Evolutionary conservation across 2,797 vertebrate species (phyloP).

Genomic region (Yasuhikotakia modesta): DNA sequence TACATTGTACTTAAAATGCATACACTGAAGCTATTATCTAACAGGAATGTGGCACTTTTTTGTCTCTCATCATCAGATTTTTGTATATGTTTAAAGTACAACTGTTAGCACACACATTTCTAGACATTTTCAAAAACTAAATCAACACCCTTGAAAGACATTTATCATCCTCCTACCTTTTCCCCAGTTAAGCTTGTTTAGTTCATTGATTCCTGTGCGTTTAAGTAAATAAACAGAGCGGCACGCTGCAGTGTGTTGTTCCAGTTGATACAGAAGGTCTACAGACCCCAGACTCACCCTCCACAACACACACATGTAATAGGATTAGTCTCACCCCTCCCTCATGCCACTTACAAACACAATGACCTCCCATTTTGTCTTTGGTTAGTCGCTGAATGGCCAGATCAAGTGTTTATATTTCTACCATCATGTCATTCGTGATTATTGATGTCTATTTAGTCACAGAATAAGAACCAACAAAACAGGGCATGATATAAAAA

Average conservation of each 20-base stretch:
- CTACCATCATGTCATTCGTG: slow-evolving; percentile 32
- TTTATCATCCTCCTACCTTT: slow-evolving; percentile 15
- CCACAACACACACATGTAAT: slow-evolving; percentile 47
- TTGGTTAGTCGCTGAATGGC: slow-evolving; percentile 14
- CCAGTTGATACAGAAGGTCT: slow-evolving; percentile 42
- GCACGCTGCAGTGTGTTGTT: slow-evolving; percentile 8
- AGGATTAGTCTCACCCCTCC: slow-evolving; percentile 56
- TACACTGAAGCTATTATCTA: background rate
- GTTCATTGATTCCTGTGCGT: background rate
- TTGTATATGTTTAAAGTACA: background rate
- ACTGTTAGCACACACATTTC: background rate
- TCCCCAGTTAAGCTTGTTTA: background rate
- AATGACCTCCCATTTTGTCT: slow-evolving; percentile 49
- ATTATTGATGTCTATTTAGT: slow-evolving; percentile 33
- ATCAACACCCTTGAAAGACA: background rate
- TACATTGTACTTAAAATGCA: slow-evolving; percentile 2
- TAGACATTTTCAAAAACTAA: background rate
- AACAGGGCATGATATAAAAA: background rate
- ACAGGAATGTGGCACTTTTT: slow-evolving; percentile 11
- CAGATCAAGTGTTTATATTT: slow-evolving; percentile 35
- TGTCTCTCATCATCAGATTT: background rate
- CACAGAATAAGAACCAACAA: background rate
- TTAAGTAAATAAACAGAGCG: background rate
- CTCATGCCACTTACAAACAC: slow-evolving; percentile 54
- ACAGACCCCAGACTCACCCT: slow-evolving; percentile 48